Percentiles rank a stretch among this genome's conserved stretches.
phyloP scores from a whole-genome alignment of 2,888 invertebrate genomes.

The Aphelenchoides bicaudatus region DNA sequence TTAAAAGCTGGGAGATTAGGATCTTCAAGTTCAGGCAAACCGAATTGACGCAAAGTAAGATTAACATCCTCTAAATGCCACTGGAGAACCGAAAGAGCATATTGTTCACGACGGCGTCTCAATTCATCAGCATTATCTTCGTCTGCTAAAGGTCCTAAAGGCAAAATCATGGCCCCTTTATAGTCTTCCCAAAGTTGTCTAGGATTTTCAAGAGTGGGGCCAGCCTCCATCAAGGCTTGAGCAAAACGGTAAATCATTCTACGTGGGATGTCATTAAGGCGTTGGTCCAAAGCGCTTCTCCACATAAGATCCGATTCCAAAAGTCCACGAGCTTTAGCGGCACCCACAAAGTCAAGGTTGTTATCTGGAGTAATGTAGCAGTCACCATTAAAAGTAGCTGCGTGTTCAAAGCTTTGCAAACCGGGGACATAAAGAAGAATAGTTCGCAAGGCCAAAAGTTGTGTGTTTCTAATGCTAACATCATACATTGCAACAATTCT shows the following conservation, averaged over 20 bases:
- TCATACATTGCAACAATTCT: slow-evolving; percentile 9
- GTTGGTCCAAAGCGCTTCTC: slow-evolving; percentile 4
- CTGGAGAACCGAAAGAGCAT: not conserved
- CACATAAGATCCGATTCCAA: slow-evolving; percentile 8
- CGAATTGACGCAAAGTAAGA: not conserved
- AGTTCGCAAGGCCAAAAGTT: slow-evolving; percentile 9
- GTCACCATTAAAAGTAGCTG: not conserved
- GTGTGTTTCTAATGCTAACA: not conserved
- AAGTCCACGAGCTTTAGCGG: not conserved
- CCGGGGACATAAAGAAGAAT: not conserved
- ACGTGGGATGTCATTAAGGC: not conserved
- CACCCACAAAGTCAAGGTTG: not conserved
- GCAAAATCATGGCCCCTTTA: not conserved
- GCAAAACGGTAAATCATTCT: slow-evolving; percentile 4
- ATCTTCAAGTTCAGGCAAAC: not conserved
- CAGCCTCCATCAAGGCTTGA: slow-evolving; percentile 4
- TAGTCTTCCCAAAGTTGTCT: slow-evolving; percentile 1
- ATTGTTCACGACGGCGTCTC: not conserved
- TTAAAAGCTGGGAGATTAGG: not conserved
- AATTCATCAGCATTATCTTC: not conserved
- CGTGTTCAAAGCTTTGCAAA: not conserved
- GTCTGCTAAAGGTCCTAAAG: no score
- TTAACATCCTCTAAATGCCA: not conserved
- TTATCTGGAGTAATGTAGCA: not conserved
- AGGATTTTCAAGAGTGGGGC: not conserved